phyloP scores from a whole-genome alignment of 2,113 vertebrate species.

The Copsychus sechellarum region DNA sequence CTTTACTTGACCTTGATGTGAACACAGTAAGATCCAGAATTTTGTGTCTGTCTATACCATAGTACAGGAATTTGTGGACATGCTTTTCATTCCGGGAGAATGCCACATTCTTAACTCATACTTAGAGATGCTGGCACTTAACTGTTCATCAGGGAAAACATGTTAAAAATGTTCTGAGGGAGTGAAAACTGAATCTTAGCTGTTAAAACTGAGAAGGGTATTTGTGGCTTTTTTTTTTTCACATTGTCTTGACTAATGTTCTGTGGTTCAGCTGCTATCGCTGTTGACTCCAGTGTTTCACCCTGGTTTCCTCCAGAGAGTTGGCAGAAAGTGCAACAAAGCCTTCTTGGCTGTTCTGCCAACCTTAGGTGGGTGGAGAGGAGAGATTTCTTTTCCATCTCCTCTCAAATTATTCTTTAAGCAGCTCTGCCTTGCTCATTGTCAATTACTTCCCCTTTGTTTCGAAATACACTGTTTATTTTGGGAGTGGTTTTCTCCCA shows the following conservation, averaged over 20 bases:
- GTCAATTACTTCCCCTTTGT: not conserved
- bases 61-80: constrained; percentile 25
- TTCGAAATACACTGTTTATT: not conserved
- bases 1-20: constrained; percentile 8
- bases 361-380: not conserved
- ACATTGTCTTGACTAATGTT: not conserved
- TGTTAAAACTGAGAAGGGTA: not conserved
- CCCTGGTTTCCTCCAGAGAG: not conserved
- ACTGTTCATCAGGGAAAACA: constrained; percentile 17
- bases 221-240: constrained; percentile 6
- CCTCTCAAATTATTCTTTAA: not conserved
- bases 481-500: not conserved
- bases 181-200: not conserved
- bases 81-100: constrained; percentile 50
- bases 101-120: constrained; percentile 1
- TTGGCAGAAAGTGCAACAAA: constrained; percentile 3
- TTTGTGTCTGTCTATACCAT: not conserved
- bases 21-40: not conserved
- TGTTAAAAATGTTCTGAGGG: constrained; percentile 25
- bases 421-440: not conserved
- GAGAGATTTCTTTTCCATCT: not conserved
- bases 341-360: not conserved
- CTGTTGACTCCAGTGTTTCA: not conserved
- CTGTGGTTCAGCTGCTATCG: not conserved
- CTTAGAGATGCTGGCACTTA: constrained; percentile 32